Conservation (phyloP, 2,113 vertebrate species). For the Nematolebias whitei region DNA sequence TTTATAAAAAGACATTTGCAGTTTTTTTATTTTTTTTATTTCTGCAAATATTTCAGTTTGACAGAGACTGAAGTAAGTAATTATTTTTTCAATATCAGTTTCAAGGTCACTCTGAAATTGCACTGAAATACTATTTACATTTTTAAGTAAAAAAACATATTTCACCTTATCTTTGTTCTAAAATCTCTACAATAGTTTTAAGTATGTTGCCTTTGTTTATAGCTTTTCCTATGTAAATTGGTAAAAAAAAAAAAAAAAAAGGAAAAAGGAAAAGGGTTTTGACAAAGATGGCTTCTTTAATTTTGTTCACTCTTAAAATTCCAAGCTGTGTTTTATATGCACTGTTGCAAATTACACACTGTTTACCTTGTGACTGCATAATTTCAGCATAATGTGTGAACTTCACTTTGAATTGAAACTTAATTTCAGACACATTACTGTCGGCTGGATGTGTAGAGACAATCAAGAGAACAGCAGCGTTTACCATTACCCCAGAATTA, state of each 20-base stretch:
- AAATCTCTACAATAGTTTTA: neutral
- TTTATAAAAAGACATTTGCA: too few species aligned
- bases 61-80: neutral
- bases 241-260: constrained; percentile 11
- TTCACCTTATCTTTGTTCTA: too few species aligned
- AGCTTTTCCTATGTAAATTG: constrained; percentile 14
- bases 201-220: constrained; percentile 14
- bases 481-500: constrained; percentile 31
- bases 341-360: constrained; percentile 41
- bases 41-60: constrained; percentile 3
- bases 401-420: constrained; percentile 30
- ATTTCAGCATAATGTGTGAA: constrained; percentile 42
- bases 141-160: too few species aligned
- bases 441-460: constrained; percentile 34
- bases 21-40: neutral
- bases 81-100: neutral
- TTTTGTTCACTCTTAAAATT: constrained; percentile 25
- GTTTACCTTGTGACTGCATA: constrained; percentile 38
- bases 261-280: constrained; percentile 1
- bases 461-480: constrained; percentile 47
- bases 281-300: constrained; percentile 20
- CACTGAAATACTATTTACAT: constrained; percentile 2
- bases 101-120: neutral
- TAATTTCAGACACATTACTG: constrained; percentile 43
- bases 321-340: constrained; percentile 30